Base-by-base conservation (phyloP, 2,797 vertebrate genomes). In the Lepus townsendii region DNA sequence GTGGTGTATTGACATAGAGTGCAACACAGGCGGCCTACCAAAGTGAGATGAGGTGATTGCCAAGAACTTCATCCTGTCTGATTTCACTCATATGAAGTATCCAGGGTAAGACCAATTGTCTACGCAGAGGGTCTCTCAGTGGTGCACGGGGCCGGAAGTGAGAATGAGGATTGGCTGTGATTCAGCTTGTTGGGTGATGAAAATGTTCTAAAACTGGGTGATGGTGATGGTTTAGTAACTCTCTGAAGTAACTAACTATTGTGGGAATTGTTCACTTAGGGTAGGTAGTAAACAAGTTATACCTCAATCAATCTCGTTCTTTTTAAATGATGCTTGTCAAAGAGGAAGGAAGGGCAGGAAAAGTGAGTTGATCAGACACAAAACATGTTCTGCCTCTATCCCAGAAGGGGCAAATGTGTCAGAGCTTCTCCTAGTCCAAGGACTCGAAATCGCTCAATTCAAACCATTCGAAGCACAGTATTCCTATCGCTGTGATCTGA, bases 161-260 rank as follows among this genome's bases (percentile, higher is more conserved):
- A 0, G 10, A 50, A 7, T 54, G n/a, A 5, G n/a, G 38, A 66
- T 12, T 66, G 71, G 77, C 17, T 88, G 3, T 13, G 77, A 73
- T 57, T 52, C 22, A 71, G 7, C 26, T 63, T 73, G 54, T 32
- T 38, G 7, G 32, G 57, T 89, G 60, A 69, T 54, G n/a, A 69
- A 87, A 86, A 32, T 73, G 13, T 80, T 83, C 71, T 85, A 68
- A 84, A 94, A 68, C 50, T 65, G 38, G 69, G 54, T 84, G 83
- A 42, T 89, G 22, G 54, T 78, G 72, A 83, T 88, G 75, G 32
- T 65, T 89, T 76, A 17, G 32, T 75, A 83, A 83, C 19, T 69
- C 76, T 77, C n/a, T 60, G 60, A 42, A 88, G 57, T 82, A 57
- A 27, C 27, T 20, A 62, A 83, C 22, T 86, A 82, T 27, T 94